Conservation (phyloP, 2,888 invertebrate genomes). For the Mythimna pallens region DNA sequence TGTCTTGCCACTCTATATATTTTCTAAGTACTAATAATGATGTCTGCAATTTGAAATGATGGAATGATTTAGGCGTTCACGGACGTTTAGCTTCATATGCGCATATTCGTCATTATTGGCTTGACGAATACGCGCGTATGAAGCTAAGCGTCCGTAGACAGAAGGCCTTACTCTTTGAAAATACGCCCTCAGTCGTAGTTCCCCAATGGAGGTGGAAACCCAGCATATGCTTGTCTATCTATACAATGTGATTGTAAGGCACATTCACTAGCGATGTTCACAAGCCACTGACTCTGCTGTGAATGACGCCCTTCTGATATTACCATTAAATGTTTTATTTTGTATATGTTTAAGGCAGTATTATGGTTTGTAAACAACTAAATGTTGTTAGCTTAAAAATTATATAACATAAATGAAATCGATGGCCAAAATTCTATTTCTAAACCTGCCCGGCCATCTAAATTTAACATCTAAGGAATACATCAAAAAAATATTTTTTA, state of each 20-base stretch:
- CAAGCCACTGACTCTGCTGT: not conserved
- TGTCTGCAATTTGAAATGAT: not conserved
- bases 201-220: conserved; percentile 44
- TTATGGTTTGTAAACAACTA: conserved; percentile 20
- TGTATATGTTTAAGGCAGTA: conserved; percentile 8
- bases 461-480: conserved; percentile 16
- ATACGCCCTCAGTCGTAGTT: not conserved
- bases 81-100: too few relatives aligned
- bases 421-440: not conserved
- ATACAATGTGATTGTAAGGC: not conserved
- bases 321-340: not conserved
- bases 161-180: not conserved
- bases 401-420: not conserved
- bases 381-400: not conserved
- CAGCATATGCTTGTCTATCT: conserved; percentile 4
- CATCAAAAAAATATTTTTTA: conserved; percentile 2
- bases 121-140: too few relatives aligned
- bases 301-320: conserved; percentile 11
- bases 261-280: conserved; percentile 7
- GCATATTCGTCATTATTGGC: too few relatives aligned
- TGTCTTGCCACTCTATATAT: conserved; percentile 40
- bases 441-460: not conserved
- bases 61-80: not conserved
- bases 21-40: not conserved
- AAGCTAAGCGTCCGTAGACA: too few relatives aligned